Percentiles rank a stretch among this genome's conserved stretches.
Evolutionary conservation across 2,888 invertebrate species (phyloP).

Genomic region (Lochmaea crataegi): DNA sequence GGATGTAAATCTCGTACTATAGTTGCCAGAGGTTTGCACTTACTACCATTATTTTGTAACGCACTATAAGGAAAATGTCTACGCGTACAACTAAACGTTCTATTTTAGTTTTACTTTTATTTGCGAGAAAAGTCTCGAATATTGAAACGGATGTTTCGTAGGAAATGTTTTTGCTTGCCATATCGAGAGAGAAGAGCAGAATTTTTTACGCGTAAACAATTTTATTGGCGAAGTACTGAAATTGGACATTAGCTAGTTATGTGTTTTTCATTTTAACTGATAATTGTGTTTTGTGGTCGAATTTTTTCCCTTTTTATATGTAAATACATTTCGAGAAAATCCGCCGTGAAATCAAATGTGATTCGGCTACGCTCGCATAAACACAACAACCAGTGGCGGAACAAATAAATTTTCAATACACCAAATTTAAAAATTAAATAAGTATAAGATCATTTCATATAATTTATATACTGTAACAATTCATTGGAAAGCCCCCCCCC

Average conservation of each 20-base stretch:
- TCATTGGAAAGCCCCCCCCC: too few relatives aligned
- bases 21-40: too few relatives aligned
- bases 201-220: not conserved
- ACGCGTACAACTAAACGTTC: too few relatives aligned
- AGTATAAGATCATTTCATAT: too few relatives aligned
- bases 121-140: too few relatives aligned
- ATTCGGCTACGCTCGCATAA: constrained; percentile 26
- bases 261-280: constrained; percentile 20
- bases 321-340: constrained; percentile 34
- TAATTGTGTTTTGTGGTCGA: constrained; percentile 33
- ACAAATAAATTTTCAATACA: not conserved
- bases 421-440: too few relatives aligned
- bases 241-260: constrained; percentile 19
- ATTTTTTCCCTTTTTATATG: constrained; percentile 31
- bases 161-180: not conserved
- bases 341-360: constrained; percentile 32
- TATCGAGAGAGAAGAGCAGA: not conserved
- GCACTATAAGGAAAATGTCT: too few relatives aligned
- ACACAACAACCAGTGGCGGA: constrained; percentile 16
- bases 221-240: constrained; percentile 20
- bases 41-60: too few relatives aligned
- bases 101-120: too few relatives aligned
- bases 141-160: not conserved
- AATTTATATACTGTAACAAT: too few relatives aligned
- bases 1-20: too few relatives aligned